phyloP scores from a whole-genome alignment of 1,140 invertebrate genomes.

The Calliphora vicina region DNA sequence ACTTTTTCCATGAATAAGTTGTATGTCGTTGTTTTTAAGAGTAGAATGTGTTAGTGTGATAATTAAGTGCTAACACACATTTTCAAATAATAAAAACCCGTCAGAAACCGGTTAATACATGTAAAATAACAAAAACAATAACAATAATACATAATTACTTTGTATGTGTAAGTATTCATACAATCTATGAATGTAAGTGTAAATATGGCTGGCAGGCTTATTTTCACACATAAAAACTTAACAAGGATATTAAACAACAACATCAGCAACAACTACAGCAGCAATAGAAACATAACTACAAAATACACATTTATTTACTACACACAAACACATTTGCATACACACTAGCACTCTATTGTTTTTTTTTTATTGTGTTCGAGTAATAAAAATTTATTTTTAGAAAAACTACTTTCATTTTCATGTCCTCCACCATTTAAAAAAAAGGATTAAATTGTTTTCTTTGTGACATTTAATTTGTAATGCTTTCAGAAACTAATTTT shows the following conservation, averaged over 20 bases:
- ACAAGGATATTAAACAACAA: neutral
- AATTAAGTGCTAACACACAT: neutral
- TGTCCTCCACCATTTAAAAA: neutral
- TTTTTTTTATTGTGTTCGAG: neutral
- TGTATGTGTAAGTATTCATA: neutral
- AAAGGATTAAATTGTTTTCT: too few relatives aligned
- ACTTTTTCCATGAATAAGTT: neutral
- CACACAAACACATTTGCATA: neutral
- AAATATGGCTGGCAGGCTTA: neutral
- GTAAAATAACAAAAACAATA: neutral
- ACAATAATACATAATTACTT: conserved; percentile 11
- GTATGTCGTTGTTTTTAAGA: neutral
- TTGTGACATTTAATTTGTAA: too few relatives aligned
- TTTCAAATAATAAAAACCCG: neutral
- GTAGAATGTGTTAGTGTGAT: neutral
- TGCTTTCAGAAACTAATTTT: too few relatives aligned
- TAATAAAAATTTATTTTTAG: neutral
- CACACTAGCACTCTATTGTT: neutral
- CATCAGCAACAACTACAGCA: neutral
- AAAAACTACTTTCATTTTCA: neutral
- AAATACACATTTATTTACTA: neutral
- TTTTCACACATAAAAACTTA: conserved; percentile 6
- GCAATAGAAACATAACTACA: neutral
- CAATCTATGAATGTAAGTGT: too few relatives aligned
- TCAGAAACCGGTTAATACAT: neutral